Base-by-base conservation (phyloP, 1,140 invertebrate species). In the Ips typographus region DNA sequence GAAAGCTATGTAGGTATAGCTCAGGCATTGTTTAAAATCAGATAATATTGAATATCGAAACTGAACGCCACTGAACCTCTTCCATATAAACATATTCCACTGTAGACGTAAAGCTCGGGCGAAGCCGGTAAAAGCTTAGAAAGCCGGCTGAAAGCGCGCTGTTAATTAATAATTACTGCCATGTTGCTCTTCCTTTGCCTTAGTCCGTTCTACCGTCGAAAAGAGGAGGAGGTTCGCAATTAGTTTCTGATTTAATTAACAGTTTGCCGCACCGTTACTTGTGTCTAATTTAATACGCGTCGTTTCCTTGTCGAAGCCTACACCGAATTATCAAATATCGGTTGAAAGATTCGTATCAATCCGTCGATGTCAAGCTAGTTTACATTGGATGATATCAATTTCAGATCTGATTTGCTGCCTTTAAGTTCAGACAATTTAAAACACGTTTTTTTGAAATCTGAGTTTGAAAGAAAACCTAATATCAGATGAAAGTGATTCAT, bases 101-200 rank as follows among this genome's bases (percentile, higher is more conserved):
- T 41, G 57, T 71, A 74, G 78, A 78, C 75, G 77, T 74, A 74
- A 78, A 78, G 77, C 75, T 77, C 73, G 71, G 64, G 71, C 71
- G 77, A 78, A 79, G 79, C 79, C 80, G 81, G 80, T 81, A 81
- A 81, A 81, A 81, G 81, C 81, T 80, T 76, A 81, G 79, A 82
- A 80, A 82, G 80, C 80, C 77, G 78, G 75, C 77, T 82, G 80
- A 82, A 81, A 82, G 80, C 81, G 79, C 74, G 77, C 77, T 80
- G 81, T 82, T 82, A 82, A 82, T 82, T 82, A 82, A 82, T 82
- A 82, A 82, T 82, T 82, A 82, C 80, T 79, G 79, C 78, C 80
- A 81, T 81, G 77, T 80, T 80, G 78, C 78, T 79, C 77, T 78
- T 80, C 78, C 79, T 80, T 80, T 80, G 76, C 77, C 71, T 73